Conservation (phyloP, 2,113 vertebrate genomes). For the Jaculus jaculus region DNA sequence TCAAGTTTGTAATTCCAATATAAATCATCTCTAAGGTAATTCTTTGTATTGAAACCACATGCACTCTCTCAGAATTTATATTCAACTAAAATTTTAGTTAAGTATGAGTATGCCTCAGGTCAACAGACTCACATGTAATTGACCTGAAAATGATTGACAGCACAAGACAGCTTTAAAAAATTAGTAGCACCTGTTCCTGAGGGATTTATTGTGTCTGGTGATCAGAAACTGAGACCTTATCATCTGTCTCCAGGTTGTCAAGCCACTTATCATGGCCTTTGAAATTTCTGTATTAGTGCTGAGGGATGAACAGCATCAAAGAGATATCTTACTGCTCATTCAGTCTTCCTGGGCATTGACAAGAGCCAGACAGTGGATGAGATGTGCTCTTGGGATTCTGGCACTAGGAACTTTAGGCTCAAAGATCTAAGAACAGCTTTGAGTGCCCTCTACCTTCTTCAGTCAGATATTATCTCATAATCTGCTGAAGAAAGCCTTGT, state of each 20-base stretch:
- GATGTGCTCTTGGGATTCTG: slow-evolving; percentile 47
- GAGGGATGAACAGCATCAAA: slow-evolving; percentile 66
- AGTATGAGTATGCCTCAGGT: slow-evolving; percentile 39
- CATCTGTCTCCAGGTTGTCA: slow-evolving; percentile 76
- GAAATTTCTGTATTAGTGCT: slow-evolving; percentile 69
- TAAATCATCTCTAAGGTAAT: slow-evolving; percentile 26
- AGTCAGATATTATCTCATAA: slow-evolving; percentile 54
- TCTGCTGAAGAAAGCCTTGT: neutral
- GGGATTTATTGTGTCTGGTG: slow-evolving; percentile 62
- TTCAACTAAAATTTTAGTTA: slow-evolving; percentile 18
- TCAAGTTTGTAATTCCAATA: neutral
- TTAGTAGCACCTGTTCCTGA: slow-evolving; percentile 66
- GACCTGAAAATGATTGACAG: slow-evolving; percentile 63
- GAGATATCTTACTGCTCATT: slow-evolving; percentile 54
- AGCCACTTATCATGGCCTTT: slow-evolving; percentile 72
- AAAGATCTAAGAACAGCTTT: slow-evolving; percentile 51
- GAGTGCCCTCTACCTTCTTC: slow-evolving; percentile 29
- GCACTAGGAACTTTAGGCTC: slow-evolving; percentile 21
- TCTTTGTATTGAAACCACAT: slow-evolving; percentile 41
- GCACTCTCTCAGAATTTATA: slow-evolving; percentile 16
- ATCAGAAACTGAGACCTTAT: slow-evolving; percentile 73
- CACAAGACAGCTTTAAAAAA: slow-evolving; percentile 40
- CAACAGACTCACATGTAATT: slow-evolving; percentile 24
- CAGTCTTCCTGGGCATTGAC: slow-evolving; percentile 51
- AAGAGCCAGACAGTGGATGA: slow-evolving; percentile 57